These are phyloP conservation scores for Atrina japonica DNA, from an alignment of 2,888 invertebrate species.

Conservation along the genomic window DNA sequence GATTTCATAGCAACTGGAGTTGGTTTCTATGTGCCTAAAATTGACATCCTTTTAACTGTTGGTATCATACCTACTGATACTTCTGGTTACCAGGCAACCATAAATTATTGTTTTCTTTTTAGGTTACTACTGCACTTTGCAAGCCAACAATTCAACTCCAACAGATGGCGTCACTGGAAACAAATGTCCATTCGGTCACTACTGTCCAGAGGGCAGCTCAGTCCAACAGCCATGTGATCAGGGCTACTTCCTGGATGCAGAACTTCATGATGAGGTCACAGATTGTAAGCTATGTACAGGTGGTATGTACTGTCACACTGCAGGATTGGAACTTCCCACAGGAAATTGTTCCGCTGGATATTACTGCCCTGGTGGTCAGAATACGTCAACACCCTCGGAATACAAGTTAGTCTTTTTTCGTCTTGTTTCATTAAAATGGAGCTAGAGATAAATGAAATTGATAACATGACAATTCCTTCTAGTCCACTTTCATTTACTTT, in stretches of 20 bases:
- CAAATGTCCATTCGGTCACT: slow-evolving; percentile 75
- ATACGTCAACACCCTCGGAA: slow-evolving; percentile 68
- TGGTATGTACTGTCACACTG: slow-evolving; percentile 73
- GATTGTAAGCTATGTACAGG: slow-evolving; percentile 73
- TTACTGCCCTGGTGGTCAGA: slow-evolving; percentile 77
- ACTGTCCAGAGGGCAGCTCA: slow-evolving; percentile 70
- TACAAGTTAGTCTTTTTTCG: too few relatives aligned
- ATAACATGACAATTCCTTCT: too few relatives aligned
- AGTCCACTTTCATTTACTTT: too few relatives aligned
- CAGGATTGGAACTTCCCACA: slow-evolving; percentile 62
- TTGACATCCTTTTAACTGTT: too few relatives aligned
- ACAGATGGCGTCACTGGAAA: slow-evolving; percentile 72
- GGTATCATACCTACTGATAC: too few relatives aligned
- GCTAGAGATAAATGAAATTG: too few relatives aligned
- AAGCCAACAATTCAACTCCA: slow-evolving; percentile 64
- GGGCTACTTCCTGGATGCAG: slow-evolving; percentile 73
- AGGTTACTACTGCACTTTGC: slow-evolving; percentile 73
- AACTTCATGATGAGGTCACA: slow-evolving; percentile 59
- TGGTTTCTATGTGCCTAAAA: too few relatives aligned
- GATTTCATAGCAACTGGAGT: too few relatives aligned
- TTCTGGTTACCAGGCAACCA: too few relatives aligned
- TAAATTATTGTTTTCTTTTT: too few relatives aligned
- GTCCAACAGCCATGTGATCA: slow-evolving; percentile 62
- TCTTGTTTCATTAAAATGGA: too few relatives aligned
- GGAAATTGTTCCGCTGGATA: slow-evolving; percentile 76